Evolutionary conservation across 2,113 vertebrate species (phyloP).

Genomic region (Chloroceryle aenea): DNA sequence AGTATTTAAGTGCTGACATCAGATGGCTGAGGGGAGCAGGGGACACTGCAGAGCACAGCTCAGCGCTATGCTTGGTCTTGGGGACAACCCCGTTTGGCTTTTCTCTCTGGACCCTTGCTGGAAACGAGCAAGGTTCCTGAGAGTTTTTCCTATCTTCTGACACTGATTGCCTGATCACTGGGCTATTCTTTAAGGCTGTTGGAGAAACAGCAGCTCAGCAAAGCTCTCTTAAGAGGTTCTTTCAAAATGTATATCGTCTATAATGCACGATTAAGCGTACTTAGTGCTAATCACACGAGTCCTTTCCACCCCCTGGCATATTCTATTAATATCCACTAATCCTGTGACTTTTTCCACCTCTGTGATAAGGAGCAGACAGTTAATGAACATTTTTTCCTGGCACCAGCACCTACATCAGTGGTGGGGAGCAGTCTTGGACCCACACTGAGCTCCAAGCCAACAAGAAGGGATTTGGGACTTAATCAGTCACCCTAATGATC

Average conservation of each 20-base stretch:
- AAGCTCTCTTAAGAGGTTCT: conserved; percentile 2
- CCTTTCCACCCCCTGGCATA: not conserved
- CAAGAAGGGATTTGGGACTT: not conserved
- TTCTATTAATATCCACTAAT: conserved; percentile 38
- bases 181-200: conserved; percentile 14
- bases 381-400: not conserved
- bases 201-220: conserved; percentile 44
- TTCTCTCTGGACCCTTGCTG: not conserved
- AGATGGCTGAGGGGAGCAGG: not conserved
- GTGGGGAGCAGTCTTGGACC: not conserved
- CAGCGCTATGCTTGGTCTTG: rapidly evolving
- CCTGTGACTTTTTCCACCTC: not conserved
- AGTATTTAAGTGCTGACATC: not conserved
- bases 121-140: not conserved
- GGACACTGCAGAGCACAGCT: not conserved
- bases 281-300: conserved; percentile 12
- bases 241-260: not conserved
- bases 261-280: conserved; percentile 2
- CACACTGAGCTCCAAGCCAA: rapidly evolving
- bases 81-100: rapidly evolving
- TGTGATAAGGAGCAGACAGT: not conserved
- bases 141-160: not conserved
- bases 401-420: not conserved
- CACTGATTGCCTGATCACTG: not conserved
- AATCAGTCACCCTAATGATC: not conserved